Base-by-base conservation (phyloP, 1,140 invertebrate species). In the Drosophila sechellia region DNA sequence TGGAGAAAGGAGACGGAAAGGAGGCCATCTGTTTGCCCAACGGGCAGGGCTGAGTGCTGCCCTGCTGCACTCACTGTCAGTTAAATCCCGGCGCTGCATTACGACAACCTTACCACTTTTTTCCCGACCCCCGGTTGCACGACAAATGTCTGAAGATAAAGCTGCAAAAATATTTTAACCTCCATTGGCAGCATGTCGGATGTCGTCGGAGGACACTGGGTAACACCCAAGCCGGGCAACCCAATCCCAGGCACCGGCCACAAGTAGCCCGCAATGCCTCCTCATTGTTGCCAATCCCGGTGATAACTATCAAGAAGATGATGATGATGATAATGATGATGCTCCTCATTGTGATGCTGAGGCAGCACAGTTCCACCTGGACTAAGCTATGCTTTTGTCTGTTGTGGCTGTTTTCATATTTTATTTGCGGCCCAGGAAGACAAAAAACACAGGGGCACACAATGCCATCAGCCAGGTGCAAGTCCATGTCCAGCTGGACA, bases 111-210 rank as follows among this genome's bases (percentile, higher is more conserved):
- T 10, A 22, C 40, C 39, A 11, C 11, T 2, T 13, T 39, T 13
- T 39, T 39, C 12, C 31, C 3, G 5, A 45, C 37, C 25, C 15
- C 34, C 15, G 17, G 6, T 43, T 27, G 15, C 70, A 69, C 75
- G 64, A 79, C 80, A 80, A 85, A 72, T 80, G 77, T 84, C 84
- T 69, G 77, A 90, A 89, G 85, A 89, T 89, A 89, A 89, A 90
- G 84, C 85, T 90, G 85, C 84, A 89, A 90, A 89, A 90, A 89
- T 89, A 89, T 89, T 89, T 90, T 84, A 89, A 77, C 77, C 87
- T 89, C 72, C 85, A 90, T 89, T 89, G 85, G 84, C 84, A 87
- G 81, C 76, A 84, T 89, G 84, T 81, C 81, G 77, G 77, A 22
- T 70, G 66, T 39, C 25, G 66, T 27, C 25, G 50, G 25, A 57